These are phyloP conservation scores for Craniophora ligustri DNA, from an alignment of 2,888 invertebrate species.

Conservation along the genomic window DNA sequence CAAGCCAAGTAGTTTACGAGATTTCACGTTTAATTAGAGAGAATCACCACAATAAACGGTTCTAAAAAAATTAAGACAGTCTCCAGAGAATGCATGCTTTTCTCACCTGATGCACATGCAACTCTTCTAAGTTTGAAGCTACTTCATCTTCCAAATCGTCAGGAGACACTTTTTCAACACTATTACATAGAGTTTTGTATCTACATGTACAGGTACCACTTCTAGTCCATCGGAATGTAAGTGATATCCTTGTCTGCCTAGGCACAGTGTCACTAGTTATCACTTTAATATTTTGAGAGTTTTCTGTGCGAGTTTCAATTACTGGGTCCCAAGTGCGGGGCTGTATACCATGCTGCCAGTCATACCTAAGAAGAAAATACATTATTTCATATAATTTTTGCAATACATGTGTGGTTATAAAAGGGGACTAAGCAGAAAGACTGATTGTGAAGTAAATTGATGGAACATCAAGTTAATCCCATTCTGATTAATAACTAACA, in stretches of 20 bases:
- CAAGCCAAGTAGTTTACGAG: too few relatives aligned
- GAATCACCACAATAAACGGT: too few relatives aligned
- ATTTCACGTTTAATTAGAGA: too few relatives aligned
- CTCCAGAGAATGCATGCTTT: too few relatives aligned
- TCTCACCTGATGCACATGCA: conserved; percentile 92
- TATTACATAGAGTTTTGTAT: conserved; percentile 92
- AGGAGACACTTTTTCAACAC: conserved; percentile 54
- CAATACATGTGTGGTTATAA: too few relatives aligned
- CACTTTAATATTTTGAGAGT: conserved; percentile 54
- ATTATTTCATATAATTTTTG: too few relatives aligned
- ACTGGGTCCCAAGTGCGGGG: conserved; percentile 93
- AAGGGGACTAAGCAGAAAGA: too few relatives aligned
- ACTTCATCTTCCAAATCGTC: conserved; percentile 76
- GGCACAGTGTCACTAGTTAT: conserved; percentile 67
- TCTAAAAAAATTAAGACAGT: too few relatives aligned
- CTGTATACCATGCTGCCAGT: conserved; percentile 96
- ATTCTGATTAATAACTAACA: too few relatives aligned
- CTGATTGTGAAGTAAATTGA: too few relatives aligned
- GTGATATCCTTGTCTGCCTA: conserved; percentile 90
- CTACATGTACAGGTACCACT: conserved; percentile 89
- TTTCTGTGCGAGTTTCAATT: conserved; percentile 75
- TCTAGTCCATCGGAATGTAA: conserved; percentile 93
- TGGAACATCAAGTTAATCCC: too few relatives aligned
- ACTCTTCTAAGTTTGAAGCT: conserved; percentile 91
- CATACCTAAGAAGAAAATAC: conserved; percentile 87